Percentiles rank a stretch among this genome's conserved stretches.
phyloP scores from a whole-genome alignment of 1,140 invertebrate species.

The Amphibalanus amphitrite region DNA sequence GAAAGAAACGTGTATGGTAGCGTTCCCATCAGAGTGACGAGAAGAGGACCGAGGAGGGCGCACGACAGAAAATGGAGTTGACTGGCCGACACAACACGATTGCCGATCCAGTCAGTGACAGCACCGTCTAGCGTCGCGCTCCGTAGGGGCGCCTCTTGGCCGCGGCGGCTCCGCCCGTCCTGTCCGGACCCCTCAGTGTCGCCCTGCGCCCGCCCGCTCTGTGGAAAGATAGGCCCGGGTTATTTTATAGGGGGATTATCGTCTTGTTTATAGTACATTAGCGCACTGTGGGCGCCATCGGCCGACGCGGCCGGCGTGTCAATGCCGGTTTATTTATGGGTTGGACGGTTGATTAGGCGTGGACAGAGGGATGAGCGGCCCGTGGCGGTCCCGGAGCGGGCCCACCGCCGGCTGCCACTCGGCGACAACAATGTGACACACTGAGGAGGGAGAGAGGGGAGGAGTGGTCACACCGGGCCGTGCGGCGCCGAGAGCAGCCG shows the following conservation, averaged over 20 bases:
- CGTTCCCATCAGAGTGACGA: no score
- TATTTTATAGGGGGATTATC: neutral
- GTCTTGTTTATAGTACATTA: slow-evolving; percentile 2
- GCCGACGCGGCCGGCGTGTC: neutral
- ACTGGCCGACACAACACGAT: no score
- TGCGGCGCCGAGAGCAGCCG: no score
- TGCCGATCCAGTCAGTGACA: no score
- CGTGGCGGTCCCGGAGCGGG: no score
- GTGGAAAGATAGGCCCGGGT: neutral
- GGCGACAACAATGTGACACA: neutral
- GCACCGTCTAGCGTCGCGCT: no score
- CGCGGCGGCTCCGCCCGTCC: no score
- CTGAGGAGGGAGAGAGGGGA: no score
- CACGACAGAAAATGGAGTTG: no score
- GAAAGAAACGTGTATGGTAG: no score
- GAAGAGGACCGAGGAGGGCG: no score
- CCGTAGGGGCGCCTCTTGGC: neutral
- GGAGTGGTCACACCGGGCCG: no score
- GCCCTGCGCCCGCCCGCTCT: neutral
- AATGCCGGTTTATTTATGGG: neutral
- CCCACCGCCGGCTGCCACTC: neutral
- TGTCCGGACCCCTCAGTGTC: neutral
- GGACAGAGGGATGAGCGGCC: neutral
- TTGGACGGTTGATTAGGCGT: neutral
- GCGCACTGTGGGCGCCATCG: neutral